Percentiles rank a stretch among this genome's conserved stretches.
Evolutionary conservation across 2,113 vertebrate species (phyloP).

Genomic region (Cinclus mexicanus): DNA sequence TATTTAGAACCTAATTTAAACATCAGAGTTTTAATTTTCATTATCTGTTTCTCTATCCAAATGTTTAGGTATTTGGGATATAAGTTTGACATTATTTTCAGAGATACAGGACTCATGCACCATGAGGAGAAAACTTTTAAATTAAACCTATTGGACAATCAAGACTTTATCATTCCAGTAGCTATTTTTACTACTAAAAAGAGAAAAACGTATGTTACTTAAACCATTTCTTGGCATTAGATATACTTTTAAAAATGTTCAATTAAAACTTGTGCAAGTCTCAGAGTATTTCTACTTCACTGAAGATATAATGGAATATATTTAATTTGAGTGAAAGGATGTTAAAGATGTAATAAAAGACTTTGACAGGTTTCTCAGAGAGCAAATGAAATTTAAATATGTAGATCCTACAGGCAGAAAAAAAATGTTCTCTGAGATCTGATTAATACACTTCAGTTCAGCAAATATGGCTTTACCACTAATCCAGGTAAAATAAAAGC

Average conservation of each 20-base stretch:
- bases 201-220: not conserved
- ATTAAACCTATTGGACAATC: not conserved
- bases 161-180: not conserved
- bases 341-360: constrained; percentile 31
- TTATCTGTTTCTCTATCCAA: not conserved
- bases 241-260: not conserved
- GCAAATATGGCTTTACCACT: constrained; percentile 27
- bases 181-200: not conserved
- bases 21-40: not conserved
- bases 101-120: not conserved
- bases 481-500: constrained; percentile 43
- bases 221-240: not conserved
- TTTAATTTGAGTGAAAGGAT: constrained; percentile 37
- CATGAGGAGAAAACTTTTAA: not conserved
- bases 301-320: constrained; percentile 6
- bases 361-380: constrained; percentile 32
- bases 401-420: not conserved
- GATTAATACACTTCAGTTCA: not conserved
- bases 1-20: not conserved
- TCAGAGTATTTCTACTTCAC: not conserved
- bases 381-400: constrained; percentile 45
- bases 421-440: not conserved
- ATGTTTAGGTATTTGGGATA: not conserved
- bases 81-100: not conserved
- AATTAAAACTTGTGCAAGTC: not conserved